A percentile compares a stretch with the other conserved stretches of the same genome.
phyloP scores from a whole-genome alignment of 2,888 invertebrate genomes.

The Glyphotaelius pellucidus region DNA sequence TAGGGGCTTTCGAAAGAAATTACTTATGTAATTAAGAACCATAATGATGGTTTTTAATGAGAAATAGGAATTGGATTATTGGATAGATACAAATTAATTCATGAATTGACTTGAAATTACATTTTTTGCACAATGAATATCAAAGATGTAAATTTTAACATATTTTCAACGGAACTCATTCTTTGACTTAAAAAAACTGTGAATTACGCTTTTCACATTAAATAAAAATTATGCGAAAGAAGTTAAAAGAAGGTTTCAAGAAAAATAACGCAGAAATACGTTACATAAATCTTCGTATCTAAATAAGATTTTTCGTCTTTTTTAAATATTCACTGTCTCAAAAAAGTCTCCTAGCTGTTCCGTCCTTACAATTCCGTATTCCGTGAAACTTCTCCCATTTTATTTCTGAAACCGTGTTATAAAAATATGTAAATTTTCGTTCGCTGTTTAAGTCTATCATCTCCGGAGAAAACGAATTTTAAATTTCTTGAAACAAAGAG shows the following conservation, averaged over 20 bases:
- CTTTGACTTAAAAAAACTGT: background rate
- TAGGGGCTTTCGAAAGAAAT: background rate
- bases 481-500: constrained; percentile 33
- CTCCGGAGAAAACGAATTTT: constrained; percentile 27
- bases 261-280: constrained; percentile 21
- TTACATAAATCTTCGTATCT: constrained; percentile 37
- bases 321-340: constrained; percentile 38
- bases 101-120: background rate
- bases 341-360: constrained; percentile 3
- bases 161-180: background rate
- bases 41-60: background rate
- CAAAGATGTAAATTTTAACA: background rate
- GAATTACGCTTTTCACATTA: background rate
- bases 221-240: background rate
- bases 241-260: background rate
- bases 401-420: constrained; percentile 27
- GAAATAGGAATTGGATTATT: background rate
- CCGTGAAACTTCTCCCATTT: constrained; percentile 19
- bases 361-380: background rate
- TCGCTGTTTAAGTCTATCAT: constrained; percentile 19
- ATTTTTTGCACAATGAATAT: background rate
- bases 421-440: constrained; percentile 42
- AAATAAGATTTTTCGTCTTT: constrained; percentile 21
- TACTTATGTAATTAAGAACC: background rate
- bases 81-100: background rate